Conservation (phyloP, 2,888 invertebrate species). For the Macaria liturata region DNA sequence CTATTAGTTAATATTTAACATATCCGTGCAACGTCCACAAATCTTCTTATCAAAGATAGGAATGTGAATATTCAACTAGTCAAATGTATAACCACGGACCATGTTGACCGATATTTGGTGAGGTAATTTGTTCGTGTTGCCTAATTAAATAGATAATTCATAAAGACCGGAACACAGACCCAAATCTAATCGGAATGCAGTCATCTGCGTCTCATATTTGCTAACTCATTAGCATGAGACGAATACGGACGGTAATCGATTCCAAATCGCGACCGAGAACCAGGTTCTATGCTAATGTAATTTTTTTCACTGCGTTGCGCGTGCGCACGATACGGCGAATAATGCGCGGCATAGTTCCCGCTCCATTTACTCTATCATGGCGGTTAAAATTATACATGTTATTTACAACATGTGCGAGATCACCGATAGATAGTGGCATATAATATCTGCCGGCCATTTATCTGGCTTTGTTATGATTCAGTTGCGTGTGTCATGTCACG, state of each 20-base stretch:
- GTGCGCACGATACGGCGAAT: conserved; percentile 66
- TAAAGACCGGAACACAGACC: conserved; percentile 3
- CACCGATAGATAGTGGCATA: conserved; percentile 44
- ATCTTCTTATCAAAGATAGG: too few relatives aligned
- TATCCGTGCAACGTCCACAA: too few relatives aligned
- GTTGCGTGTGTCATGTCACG: conserved; percentile 26
- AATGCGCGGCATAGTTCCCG: conserved; percentile 71
- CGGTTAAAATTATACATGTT: conserved; percentile 62
- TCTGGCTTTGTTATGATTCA: conserved; percentile 25
- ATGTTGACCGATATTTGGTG: neutral
- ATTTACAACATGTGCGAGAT: conserved; percentile 57
- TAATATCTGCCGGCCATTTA: conserved; percentile 21
- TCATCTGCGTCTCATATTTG: conserved; percentile 11
- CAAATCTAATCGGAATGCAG: conserved; percentile 5
- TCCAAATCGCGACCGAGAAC: conserved; percentile 25
- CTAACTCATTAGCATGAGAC: conserved; percentile 12
- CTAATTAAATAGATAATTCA: neutral
- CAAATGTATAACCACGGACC: too few relatives aligned
- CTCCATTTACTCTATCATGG: conserved; percentile 77
- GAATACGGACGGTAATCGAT: conserved; percentile 9
- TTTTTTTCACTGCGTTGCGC: conserved; percentile 71
- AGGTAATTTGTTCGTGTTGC: neutral
- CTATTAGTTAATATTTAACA: too few relatives aligned
- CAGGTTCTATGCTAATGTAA: conserved; percentile 61
- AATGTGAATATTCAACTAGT: too few relatives aligned